Evolutionary conservation across 2,113 vertebrate genomes (phyloP), one percentile per base, ranked within the genome.

Genomic region (Oreochromis aureus): DNA sequence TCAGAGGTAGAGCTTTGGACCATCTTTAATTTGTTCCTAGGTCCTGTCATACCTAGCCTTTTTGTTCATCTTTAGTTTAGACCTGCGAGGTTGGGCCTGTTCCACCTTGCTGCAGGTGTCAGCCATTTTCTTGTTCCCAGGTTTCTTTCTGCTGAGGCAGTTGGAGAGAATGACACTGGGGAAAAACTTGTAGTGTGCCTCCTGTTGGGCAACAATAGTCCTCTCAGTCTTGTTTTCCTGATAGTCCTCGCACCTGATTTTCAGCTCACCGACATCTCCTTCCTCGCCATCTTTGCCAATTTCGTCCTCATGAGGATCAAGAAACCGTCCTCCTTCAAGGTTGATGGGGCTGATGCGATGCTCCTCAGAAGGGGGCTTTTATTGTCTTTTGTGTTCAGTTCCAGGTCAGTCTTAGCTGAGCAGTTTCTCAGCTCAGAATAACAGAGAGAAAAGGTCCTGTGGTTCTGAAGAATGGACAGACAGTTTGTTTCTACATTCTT

Each of bases 131-230:
- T 93, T 95, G 84, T 55, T 81, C 2, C 86, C 88, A 34, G 92
- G 80, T 96, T 96, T 99, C 97, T 96, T 98, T 88, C 98, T 96
- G 71, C 94, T 97, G 69, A 99, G 97, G 95, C 99, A 99, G 92
- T 99, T 99, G 80, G 99, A 99, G 93, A 99, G 98, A 90, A 99
- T 98, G 87, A 99, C 98, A 71, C 98, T 99, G 32, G 99, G 99
- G 89, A 99, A 99, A 94, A 99, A 99, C 95, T 98, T 99, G 90
- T 99, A 99, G 95, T 99, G 98, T 10, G 98, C 97, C 94, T 98
- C 98, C 96, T 99, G 98, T 91, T 99, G 99, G 89, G 97, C 98
- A 91, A 97, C 97, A 84, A 97, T 98, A 84, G 97, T 97, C 90
- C 97, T 97, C 92, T 99, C 98, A 1, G 96, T 96, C 93, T 99